Base-by-base conservation (phyloP, 2,888 invertebrate species). In the Plebejus melissa region DNA sequence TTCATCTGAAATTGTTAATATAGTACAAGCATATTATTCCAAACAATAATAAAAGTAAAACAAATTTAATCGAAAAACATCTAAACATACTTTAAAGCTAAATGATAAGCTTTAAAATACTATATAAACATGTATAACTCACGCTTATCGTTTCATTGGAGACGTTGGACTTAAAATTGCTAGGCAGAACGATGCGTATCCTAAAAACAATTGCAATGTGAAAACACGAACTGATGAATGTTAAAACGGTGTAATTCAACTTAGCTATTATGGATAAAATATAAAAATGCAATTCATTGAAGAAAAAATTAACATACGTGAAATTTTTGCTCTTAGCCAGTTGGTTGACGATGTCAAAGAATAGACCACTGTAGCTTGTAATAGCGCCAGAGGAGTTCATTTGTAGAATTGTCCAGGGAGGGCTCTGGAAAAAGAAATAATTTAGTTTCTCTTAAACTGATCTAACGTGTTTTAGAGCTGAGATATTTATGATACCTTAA, bases 371-470 rank as follows among this genome's bases (percentile, higher is more conserved):
- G 82, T 95, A 96, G 75, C 94, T 91, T 0, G 94, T 86, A 0
- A 95, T 88, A 0, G 93, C 86, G 0, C 96, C 96, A 2, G 94
- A 93, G 74, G 94, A 94, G 80, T 96, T 95, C 0, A 89, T 87
- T 74, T 93, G 93, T 1, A 97, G 85, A 57, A 96, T 96, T 83
- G 97, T 97, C 98, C 98, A 98, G 0, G 98, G 98, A 0, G 98
- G 98, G 89, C 97, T 97, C 98, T 98, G 85, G 2, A 80, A 94
- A 13, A 32, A 75, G 16, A 28, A 58, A 58, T 58, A 60, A 32
- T 32, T 28, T 60, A 4, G 4, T 22, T 32, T 32, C 0, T 60
- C 50, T 4, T 50, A 13, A 74, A 2, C n/a, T n/a, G 46, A 69
- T 41, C 7, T 41, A 41, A 41, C 41, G 9, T 41, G 2, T 41